Base-by-base conservation (phyloP, 2,797 vertebrate genomes). In the Pteropus rufus region DNA sequence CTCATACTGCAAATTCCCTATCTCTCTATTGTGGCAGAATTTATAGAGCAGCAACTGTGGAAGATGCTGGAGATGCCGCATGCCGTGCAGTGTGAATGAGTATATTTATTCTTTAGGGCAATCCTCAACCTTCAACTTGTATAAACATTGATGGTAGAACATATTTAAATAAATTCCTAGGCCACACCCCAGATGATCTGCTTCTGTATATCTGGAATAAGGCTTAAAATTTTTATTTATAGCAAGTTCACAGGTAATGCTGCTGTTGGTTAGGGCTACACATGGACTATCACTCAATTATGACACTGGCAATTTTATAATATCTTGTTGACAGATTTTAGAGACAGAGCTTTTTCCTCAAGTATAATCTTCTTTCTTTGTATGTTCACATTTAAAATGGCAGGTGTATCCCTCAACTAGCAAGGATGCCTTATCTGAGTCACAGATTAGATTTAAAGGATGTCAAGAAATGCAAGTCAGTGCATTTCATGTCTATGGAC, bases 241-340 rank as follows among this genome's bases (percentile, higher is more conserved):
- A 88, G 31, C 3, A 67, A 44, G 24, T 44, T 93, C 11, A 39
- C 31, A 69, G 49, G 26, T 10, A 79, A 79, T 31, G n/a, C 5
- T 69, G n/a, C 23, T 72, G 11, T 52, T 36, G 10, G 3, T 54
- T 88, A 49, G 44, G 31, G 31, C 36, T 79, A 65, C 34, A 24
- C 6, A 3, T 21, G 60, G 36, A 70, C 29, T 62, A 82, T 54
- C 36, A 62, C n/a, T 84, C 54, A 64, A 46, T 62, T 86, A 83
- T 70, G 64, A 91, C 18, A 62, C 34, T 87, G 73, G 41, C 56
- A 88, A 58, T 85, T 91, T 60, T 70, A 77, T 34, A 19, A 83
- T 24, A 46, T 24, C 88, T 69, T 89, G 46, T 92, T 91, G 77
- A 73, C 83, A 75, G 26, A 73, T 88, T 94, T 91, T 80, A 80